These are phyloP conservation scores for Micrastur ruficollis DNA, from an alignment of 2,797 vertebrate genomes.

Conservation along the genomic window DNA sequence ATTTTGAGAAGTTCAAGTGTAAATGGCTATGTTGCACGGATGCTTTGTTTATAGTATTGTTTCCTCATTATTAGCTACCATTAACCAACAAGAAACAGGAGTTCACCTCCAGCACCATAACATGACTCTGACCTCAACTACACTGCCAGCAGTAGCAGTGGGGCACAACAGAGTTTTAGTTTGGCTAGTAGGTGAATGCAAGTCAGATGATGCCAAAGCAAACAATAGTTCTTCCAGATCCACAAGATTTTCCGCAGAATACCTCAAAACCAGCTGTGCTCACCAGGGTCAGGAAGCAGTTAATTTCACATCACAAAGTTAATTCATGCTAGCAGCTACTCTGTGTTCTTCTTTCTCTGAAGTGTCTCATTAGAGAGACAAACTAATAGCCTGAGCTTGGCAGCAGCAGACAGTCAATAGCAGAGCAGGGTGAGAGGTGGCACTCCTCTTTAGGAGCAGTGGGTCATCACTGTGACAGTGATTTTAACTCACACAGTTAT, in stretches of 20 bases:
- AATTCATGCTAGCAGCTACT: not conserved
- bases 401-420: not conserved
- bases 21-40: not conserved
- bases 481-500: not conserved
- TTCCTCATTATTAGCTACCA: not conserved
- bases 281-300: not conserved
- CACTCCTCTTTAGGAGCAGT: not conserved
- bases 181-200: not conserved
- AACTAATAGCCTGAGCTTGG: not conserved
- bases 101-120: not conserved
- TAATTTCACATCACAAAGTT: not conserved
- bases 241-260: not conserved
- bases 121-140: not conserved
- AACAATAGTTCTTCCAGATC: not conserved
- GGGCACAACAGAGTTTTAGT: not conserved
- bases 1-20: conserved; percentile 25
- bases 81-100: not conserved
- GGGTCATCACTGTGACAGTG: not conserved
- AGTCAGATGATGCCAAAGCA: not conserved
- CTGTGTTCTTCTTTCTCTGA: not conserved
- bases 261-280: not conserved
- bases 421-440: not conserved
- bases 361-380: not conserved
- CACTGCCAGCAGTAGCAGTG: not conserved
- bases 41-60: not conserved